Percentiles rank a stretch among this genome's conserved stretches.
Evolutionary conservation across 2,888 invertebrate species (phyloP).

Genomic region (Eurytoma adleriae): DNA sequence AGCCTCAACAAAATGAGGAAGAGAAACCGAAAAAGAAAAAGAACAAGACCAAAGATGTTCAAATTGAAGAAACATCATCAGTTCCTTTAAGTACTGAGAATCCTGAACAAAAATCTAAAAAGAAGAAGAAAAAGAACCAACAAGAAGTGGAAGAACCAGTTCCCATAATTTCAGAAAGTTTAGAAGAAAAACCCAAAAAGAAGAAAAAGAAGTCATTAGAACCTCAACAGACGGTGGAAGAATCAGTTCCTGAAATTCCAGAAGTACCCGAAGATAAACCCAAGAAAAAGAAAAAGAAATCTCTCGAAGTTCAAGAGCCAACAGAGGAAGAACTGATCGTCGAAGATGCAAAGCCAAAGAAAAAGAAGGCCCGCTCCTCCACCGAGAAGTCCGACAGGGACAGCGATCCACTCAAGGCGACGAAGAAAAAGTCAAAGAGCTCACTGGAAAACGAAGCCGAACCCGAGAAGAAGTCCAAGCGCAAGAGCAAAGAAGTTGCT

Average conservation of each 20-base stretch:
- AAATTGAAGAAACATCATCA: constrained; percentile 5
- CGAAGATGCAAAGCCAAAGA: constrained; percentile 1
- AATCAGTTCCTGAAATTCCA: not conserved
- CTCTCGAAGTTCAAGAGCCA: not conserved
- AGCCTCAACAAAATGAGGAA: not conserved
- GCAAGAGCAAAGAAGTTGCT: not conserved
- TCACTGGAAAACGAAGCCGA: not conserved
- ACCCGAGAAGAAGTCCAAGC: constrained; percentile 35
- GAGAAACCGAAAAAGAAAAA: constrained; percentile 42
- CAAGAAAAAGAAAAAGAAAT: constrained; percentile 7
- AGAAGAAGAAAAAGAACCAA: constrained; percentile 35
- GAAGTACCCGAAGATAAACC: not conserved
- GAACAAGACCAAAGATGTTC: not conserved
- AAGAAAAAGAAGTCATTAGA: constrained; percentile 31
- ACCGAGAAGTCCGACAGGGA: constrained; percentile 20
- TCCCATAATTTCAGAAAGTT: not conserved
- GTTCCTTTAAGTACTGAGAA: constrained; percentile 2
- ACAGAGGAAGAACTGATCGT: not conserved
- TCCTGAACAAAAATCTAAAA: constrained; percentile 42
- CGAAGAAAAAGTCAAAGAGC: constrained; percentile 41
- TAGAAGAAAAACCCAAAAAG: constrained; percentile 32
- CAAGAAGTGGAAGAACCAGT: not conserved
- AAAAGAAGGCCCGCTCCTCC: constrained; percentile 1
- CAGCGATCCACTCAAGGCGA: not conserved
- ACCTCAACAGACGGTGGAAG: not conserved